Conservation (phyloP, 1,140 invertebrate species). For the Neuroterus valhalla region DNA sequence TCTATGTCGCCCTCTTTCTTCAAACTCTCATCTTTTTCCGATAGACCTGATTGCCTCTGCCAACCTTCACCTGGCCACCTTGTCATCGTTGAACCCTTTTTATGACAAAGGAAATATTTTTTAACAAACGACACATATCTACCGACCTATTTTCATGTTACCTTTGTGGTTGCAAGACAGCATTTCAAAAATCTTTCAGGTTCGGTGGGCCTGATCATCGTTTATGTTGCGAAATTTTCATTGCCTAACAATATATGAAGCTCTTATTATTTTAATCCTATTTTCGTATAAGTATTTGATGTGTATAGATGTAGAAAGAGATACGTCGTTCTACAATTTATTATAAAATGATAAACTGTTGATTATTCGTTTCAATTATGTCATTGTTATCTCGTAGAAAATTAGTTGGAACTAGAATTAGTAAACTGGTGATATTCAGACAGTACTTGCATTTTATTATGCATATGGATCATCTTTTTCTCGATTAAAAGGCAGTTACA, state of each 20-base stretch:
- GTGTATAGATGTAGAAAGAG: slow-evolving; percentile 31
- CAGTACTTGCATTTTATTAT: neutral
- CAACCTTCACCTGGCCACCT: slow-evolving; percentile 45
- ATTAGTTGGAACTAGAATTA: slow-evolving; percentile 14
- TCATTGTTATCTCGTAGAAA: slow-evolving; percentile 1
- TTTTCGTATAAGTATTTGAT: slow-evolving; percentile 8
- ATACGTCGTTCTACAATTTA: slow-evolving; percentile 12
- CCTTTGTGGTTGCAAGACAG: neutral
- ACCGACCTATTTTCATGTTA: slow-evolving; percentile 8
- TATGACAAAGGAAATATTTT: slow-evolving; percentile 30
- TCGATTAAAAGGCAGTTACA: no score
- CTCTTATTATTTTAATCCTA: neutral
- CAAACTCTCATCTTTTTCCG: slow-evolving; percentile 43
- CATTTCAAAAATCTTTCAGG: slow-evolving; percentile 14
- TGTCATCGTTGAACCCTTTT: slow-evolving; percentile 50
- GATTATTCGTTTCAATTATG: neutral
- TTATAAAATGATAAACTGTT: slow-evolving; percentile 6
- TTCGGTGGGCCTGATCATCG: slow-evolving; percentile 13
- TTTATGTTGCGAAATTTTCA: slow-evolving; percentile 9
- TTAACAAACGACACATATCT: slow-evolving; percentile 13
- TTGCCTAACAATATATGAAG: neutral
- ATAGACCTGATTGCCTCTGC: slow-evolving; percentile 54
- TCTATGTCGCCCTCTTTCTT: slow-evolving; percentile 46
- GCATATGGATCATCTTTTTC: no score
- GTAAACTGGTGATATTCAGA: slow-evolving; percentile 12